Percentiles rank a stretch among this genome's conserved stretches.
These are phyloP conservation scores for Tamandua tetradactyla DNA, from an alignment of 2,797 vertebrate genomes.

Conservation along the genomic window DNA sequence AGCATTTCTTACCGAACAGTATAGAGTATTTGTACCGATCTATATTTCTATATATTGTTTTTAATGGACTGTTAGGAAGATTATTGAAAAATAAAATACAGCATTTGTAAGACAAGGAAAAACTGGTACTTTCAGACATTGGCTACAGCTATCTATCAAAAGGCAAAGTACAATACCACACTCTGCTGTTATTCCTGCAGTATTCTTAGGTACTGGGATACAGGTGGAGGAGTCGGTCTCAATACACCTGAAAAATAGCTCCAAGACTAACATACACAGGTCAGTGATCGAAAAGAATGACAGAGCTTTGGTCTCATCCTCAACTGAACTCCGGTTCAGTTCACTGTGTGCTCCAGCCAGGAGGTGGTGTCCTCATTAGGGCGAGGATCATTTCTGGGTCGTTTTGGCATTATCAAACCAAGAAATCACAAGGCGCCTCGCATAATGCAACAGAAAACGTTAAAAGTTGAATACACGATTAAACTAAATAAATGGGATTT, in stretches of 20 bases:
- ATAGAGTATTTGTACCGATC: neutral
- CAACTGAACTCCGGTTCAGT: neutral
- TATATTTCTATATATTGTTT: neutral
- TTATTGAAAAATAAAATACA: neutral
- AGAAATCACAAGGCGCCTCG: neutral
- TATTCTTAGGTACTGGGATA: neutral
- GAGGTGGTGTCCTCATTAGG: neutral
- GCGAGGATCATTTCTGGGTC: neutral
- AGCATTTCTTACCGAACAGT: neutral
- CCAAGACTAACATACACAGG: neutral
- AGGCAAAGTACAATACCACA: neutral
- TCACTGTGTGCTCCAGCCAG: neutral
- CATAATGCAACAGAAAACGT: neutral
- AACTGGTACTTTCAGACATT: neutral
- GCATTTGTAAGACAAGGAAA: neutral
- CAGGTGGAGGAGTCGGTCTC: neutral
- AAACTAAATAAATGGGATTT: no score
- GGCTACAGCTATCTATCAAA: neutral
- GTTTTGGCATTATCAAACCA: neutral
- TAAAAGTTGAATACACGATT: neutral
- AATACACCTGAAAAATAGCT: constrained; percentile 14
- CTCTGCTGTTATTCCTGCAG: neutral
- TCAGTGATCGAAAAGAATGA: neutral
- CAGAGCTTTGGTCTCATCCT: neutral
- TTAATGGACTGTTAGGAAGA: neutral